Evolutionary conservation across 2,888 invertebrate genomes (phyloP).

Genomic region (Tenthredo scrophulariae): DNA sequence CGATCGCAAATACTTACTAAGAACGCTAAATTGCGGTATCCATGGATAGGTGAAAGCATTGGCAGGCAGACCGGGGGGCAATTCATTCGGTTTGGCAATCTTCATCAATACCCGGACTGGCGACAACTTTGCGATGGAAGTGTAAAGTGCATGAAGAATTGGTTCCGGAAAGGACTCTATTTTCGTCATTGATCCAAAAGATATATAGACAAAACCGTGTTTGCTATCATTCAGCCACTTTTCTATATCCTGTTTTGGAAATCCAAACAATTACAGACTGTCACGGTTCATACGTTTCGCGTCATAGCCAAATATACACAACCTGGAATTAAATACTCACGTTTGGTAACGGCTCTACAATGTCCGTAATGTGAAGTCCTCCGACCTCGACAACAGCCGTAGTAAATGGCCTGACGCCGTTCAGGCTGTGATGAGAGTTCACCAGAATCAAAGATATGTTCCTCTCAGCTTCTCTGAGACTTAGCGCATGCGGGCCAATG

Average conservation of each 20-base stretch:
- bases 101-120: conserved; percentile 68
- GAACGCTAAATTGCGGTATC: conserved; percentile 67
- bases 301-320: no score
- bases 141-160: conserved; percentile 60
- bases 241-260: conserved; percentile 62
- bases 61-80: conserved; percentile 65
- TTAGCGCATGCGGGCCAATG: no score
- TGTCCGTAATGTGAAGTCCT: no score
- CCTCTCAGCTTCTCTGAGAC: no score
- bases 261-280: neutral
- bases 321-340: conserved; percentile 54
- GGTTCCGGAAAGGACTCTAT: conserved; percentile 65
- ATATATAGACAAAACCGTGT: conserved; percentile 57
- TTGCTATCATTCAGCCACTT: conserved; percentile 62
- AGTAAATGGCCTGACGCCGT: no score
- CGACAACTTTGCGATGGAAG: conserved; percentile 64
- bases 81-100: conserved; percentile 57
- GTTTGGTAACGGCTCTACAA: conserved; percentile 57
- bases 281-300: no score
- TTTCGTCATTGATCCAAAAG: conserved; percentile 68
- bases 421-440: no score
- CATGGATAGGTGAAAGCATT: conserved; percentile 65
- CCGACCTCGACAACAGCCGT: no score
- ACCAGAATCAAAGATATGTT: no score
- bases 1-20: conserved; percentile 60